Evolutionary conservation across 2,797 vertebrate species (phyloP).

Genomic region (Telmatherina bonti): DNA sequence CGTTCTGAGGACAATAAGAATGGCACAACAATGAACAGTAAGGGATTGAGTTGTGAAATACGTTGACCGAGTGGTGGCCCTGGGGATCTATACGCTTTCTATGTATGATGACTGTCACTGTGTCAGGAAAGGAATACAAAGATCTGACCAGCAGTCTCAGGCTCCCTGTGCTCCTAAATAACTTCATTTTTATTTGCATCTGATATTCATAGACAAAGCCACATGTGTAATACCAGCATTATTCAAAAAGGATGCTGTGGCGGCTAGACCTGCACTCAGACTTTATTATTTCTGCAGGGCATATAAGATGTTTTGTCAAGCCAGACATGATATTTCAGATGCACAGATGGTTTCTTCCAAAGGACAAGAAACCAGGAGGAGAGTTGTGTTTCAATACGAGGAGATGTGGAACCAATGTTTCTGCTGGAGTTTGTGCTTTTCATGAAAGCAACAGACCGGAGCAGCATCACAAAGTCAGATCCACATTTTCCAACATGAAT

Average conservation of each 20-base stretch:
- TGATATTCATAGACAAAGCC: constrained; percentile 6
- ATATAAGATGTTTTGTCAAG: too few relatives aligned
- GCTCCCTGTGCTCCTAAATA: constrained; percentile 21
- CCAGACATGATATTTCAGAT: too few relatives aligned
- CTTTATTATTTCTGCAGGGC: too few relatives aligned
- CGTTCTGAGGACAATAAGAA: constrained; percentile 11
- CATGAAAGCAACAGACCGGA: too few relatives aligned
- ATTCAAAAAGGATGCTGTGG: background rate
- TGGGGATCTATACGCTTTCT: constrained; percentile 39
- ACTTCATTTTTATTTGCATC: constrained; percentile 13
- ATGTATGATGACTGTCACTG: constrained; percentile 32
- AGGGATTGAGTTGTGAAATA: constrained; percentile 65
- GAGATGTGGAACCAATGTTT: too few relatives aligned
- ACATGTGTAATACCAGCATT: background rate
- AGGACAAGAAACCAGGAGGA: too few relatives aligned
- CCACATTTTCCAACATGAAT: too few relatives aligned
- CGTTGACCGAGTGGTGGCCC: constrained; percentile 52
- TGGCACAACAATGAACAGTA: constrained; percentile 22
- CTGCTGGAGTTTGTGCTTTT: too few relatives aligned
- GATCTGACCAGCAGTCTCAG: background rate
- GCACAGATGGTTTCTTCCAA: too few relatives aligned
- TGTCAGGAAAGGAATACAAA: constrained; percentile 29
- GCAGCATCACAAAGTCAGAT: too few relatives aligned
- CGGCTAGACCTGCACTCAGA: too few relatives aligned
- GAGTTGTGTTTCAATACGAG: too few relatives aligned